Evolutionary conservation across 2,888 invertebrate genomes (phyloP).

Genomic region (Leptothorax acervorum): DNA sequence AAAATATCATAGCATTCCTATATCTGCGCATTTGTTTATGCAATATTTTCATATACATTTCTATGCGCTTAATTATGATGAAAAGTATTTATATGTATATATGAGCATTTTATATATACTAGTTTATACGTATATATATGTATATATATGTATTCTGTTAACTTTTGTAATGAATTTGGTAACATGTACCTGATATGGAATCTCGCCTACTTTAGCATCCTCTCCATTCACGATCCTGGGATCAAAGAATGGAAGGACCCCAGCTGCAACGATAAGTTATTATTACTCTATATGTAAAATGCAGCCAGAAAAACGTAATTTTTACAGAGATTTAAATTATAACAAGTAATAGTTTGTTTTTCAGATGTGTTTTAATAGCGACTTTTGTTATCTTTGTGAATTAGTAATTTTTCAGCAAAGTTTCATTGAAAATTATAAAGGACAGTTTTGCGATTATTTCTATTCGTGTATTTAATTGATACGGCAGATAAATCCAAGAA

Average conservation of each 20-base stretch:
- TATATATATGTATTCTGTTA: background rate
- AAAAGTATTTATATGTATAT: background rate
- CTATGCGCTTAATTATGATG: background rate
- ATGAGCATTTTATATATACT: background rate
- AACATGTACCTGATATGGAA: constrained; percentile 78
- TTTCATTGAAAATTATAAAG: background rate
- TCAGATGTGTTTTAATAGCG: background rate
- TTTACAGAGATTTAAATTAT: background rate
- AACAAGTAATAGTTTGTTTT: background rate
- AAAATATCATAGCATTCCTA: background rate
- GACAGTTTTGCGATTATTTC: background rate
- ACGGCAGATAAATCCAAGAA: background rate
- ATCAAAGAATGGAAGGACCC: constrained; percentile 25
- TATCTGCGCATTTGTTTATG: background rate
- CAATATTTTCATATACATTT: background rate
- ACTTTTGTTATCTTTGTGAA: background rate
- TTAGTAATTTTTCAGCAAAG: background rate
- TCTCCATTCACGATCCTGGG: constrained; percentile 74
- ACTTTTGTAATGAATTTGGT: background rate
- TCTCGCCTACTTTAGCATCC: constrained; percentile 74
- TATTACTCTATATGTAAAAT: background rate
- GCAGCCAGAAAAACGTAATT: background rate
- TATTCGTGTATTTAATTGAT: background rate
- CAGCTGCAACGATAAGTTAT: constrained; percentile 43
- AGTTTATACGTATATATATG: too few relatives aligned